Evolutionary conservation across 2,888 invertebrate genomes (phyloP), one percentile per base, ranked within the genome.

Genomic region (Carcina quercana): DNA sequence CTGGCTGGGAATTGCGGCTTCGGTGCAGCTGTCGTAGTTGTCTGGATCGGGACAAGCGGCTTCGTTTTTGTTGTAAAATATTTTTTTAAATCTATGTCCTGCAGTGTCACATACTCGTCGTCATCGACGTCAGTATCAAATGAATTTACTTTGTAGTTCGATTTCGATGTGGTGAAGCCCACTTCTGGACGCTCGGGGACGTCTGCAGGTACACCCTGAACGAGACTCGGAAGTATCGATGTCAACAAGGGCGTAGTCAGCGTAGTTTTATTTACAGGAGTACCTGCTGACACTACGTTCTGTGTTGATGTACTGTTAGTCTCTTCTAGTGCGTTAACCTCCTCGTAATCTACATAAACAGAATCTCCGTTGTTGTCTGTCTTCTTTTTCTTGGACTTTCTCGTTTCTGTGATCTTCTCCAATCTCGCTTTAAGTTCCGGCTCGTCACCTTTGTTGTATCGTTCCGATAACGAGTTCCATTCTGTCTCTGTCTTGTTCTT

Each of bases 401-500:
- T 64, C 13, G 61, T 66, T 47, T 79, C 76, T 5, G 80, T 58
- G 32, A 79, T 73, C 54, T 78, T 80, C 32, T 73, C 80, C n/a
- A 83, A 53, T 36, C 80, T 58, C 30, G 62, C 60, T 37, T 70
- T 65, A 27, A 83, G 45, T 32, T 79, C 82, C 1, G 74, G 72
- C 3, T 62, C 47, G 11, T 65, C 64, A 17, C 46, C 62, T 42
- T 67, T 75, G 28, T 33, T 62, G 12, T 70, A 59, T 40, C 50
- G 73, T 11, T 70, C 71, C 3, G 52, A 39, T 31, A 61, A 38
- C 43, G 56, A 66, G 35, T 55, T 70, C 31, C 72, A 56, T 45
- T 70, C 70, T 2, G 58, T 59, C 46, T 75, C 78, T n/a, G 78
- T 79, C 58, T 78, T 82, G 34, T 76, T 79, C 48, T 73, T 82